Conservation (phyloP, 2,797 vertebrate species). For the Chrysocyon brachyurus region DNA sequence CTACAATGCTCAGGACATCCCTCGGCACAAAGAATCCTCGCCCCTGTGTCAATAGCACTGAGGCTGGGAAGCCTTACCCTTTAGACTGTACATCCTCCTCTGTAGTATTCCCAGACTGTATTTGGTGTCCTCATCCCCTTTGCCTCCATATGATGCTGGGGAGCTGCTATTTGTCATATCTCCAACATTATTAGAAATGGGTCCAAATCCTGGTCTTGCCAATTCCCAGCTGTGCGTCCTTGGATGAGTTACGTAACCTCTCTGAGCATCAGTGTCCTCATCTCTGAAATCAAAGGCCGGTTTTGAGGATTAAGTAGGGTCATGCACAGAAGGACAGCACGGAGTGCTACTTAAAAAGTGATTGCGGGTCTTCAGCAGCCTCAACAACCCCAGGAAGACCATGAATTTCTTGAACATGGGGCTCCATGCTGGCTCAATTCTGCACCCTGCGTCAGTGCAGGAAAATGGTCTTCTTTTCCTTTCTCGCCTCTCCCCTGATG, state of each 20-base stretch:
- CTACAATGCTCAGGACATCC: fast-evolving
- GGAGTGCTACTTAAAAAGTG: background rate
- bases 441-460: fast-evolving
- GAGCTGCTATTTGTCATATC: background rate
- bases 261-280: background rate
- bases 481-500: background rate
- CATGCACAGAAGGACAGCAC: background rate
- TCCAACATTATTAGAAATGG: background rate
- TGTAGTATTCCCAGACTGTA: fast-evolving
- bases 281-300: background rate
- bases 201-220: background rate
- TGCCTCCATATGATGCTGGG: background rate
- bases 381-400: background rate
- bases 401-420: fast-evolving
- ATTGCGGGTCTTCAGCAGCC: fast-evolving
- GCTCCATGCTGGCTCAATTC: background rate
- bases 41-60: fast-evolving
- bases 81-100: fast-evolving
- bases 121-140: background rate
- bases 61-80: background rate
- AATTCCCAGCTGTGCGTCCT: background rate
- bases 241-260: background rate
- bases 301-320: background rate
- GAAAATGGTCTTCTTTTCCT: background rate
- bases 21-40: fast-evolving